phyloP scores from a whole-genome alignment of 30 jellyfish, hydroid and myxozoan species.

The Hydra vulgaris region DNA sequence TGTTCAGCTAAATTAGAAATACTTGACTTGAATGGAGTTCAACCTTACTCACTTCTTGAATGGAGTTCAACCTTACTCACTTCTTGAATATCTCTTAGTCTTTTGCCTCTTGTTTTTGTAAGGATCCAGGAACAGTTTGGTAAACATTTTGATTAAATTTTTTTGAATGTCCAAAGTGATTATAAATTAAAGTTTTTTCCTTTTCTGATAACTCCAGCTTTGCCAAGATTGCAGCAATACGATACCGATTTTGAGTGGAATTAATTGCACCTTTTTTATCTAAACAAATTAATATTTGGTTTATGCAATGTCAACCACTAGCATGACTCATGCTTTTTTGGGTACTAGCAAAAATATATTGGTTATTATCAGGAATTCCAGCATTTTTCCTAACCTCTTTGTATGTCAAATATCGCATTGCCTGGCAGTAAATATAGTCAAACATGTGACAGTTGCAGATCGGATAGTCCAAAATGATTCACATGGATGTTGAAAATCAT shows the following conservation, averaged over 20 bases:
- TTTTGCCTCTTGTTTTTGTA: no score
- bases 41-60: no score
- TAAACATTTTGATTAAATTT: no score
- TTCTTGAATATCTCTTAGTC: no score
- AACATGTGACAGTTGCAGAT: neutral
- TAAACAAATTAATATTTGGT: slow-evolving; percentile 5
- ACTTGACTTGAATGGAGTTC: no score
- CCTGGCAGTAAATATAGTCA: slow-evolving; percentile 24
- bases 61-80: no score
- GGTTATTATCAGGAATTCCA: neutral
- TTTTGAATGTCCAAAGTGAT: no score
- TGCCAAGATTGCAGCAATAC: slow-evolving; percentile 28
- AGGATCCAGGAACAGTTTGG: no score
- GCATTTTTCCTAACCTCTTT: slow-evolving; percentile 4
- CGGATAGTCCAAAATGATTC: neutral
- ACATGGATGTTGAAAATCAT: neutral
- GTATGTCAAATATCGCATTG: neutral
- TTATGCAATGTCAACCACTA: slow-evolving; percentile 24
- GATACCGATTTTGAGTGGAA: slow-evolving; percentile 27
- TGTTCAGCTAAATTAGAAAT: no score
- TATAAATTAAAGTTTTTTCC: neutral
- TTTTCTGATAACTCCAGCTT: slow-evolving; percentile 8
- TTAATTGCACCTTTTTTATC: slow-evolving; percentile 26
- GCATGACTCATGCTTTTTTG: neutral
- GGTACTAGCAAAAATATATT: slow-evolving; percentile 9